Evolutionary conservation across 1,140 invertebrate genomes (phyloP), one percentile per base, ranked within the genome.

Genomic region (Musca domestica): DNA sequence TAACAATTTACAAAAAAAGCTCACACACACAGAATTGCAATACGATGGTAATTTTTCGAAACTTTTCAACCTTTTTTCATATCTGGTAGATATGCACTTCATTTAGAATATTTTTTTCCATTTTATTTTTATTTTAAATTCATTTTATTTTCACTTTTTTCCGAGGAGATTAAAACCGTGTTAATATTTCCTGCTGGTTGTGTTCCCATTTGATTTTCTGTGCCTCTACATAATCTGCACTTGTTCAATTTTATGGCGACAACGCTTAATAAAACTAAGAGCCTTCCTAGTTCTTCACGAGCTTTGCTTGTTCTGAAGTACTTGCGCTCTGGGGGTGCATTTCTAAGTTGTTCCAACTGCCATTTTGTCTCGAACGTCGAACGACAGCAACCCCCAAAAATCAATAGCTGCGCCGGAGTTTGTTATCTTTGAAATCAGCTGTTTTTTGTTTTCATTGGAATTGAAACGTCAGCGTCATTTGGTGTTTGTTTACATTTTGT

Each of bases 321-420:
- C 27, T 61, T 34, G 27, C 56, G 27, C 56, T 41, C 27, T 61
- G 17, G 56, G 56, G 56, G 56, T 61, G 56, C 56, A 61, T 61
- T 61, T 41, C 34, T 41, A 41, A 41, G 25, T 61, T 19, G 27
- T 61, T 61, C 7, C 23, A 27, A 30, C 17, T 12, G 10, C 15
- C 54, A 12, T 19, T 41, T 34, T 19, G 56, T 22, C 23, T 34
- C 27, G 7, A 12, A 54, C 7, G 52, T 56, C 49, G 19, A 23
- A 15, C 9, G 7, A 15, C 30, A 34, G 41, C 56, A 61, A 61
- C 56, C 56, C 56, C 56, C 12, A 17, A 61, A 61, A 65, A 65
- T 65, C 64, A 23, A 65, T 65, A 65, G 19, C 17, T 65, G 64
- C 64, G 64, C 64, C 41, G 64, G 64, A 65, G 64, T 65, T 22